Conservation (phyloP, 2,113 vertebrate species). For the Heliornis fulica region DNA sequence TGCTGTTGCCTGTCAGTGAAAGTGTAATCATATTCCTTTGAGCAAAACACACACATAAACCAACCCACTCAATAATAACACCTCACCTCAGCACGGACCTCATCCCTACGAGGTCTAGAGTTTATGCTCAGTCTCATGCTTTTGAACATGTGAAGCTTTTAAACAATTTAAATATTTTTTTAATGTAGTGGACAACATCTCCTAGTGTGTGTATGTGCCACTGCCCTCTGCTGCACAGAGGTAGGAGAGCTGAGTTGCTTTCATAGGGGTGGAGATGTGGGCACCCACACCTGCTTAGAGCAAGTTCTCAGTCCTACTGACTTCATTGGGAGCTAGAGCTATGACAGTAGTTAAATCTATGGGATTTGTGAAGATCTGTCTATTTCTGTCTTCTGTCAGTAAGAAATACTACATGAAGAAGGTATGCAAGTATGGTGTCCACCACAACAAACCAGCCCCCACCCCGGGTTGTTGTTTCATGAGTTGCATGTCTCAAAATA, state of each 20-base stretch:
- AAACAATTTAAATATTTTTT: neutral
- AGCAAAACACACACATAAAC: neutral
- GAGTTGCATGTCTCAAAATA: neutral
- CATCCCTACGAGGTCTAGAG: fast-evolving
- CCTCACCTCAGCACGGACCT: neutral
- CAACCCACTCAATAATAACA: neutral
- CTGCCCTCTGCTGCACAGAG: neutral
- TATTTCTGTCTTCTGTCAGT: neutral
- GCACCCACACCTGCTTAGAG: neutral
- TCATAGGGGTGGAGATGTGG: neutral
- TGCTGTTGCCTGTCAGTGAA: neutral
- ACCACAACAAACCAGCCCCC: too few relatives aligned
- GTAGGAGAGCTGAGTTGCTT: neutral
- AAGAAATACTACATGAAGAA: neutral
- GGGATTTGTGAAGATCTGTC: neutral
- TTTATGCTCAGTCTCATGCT: neutral
- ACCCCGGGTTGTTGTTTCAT: neutral
- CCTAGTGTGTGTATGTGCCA: neutral
- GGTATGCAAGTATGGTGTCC: neutral
- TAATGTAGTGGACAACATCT: neutral
- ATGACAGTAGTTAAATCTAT: neutral
- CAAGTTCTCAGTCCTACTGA: neutral
- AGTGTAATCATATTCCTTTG: neutral
- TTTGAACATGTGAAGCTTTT: neutral
- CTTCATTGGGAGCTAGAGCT: neutral